Evolutionary conservation across 1,140 invertebrate genomes (phyloP).

Genomic region (Neodiprion fabricii): DNA sequence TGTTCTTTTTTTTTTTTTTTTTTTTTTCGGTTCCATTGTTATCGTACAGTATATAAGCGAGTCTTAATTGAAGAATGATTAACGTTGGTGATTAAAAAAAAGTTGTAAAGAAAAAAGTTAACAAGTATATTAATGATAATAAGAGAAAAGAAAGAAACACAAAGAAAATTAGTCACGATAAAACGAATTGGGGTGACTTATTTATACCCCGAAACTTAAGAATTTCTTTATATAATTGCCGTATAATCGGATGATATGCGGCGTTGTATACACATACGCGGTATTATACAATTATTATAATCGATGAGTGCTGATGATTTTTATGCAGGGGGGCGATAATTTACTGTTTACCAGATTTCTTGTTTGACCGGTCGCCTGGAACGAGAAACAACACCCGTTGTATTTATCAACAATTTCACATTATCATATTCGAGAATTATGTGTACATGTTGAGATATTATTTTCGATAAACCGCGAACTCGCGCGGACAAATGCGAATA

Average conservation of each 20-base stretch:
- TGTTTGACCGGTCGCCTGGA: constrained; percentile 49
- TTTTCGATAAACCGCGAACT: too few relatives aligned
- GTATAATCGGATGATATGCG: too few relatives aligned
- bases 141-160: too few relatives aligned
- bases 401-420: constrained; percentile 5
- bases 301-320: constrained; percentile 30
- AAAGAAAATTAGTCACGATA: too few relatives aligned
- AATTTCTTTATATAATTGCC: constrained; percentile 17
- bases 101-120: too few relatives aligned
- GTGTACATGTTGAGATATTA: too few relatives aligned
- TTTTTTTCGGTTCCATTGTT: too few relatives aligned
- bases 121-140: too few relatives aligned
- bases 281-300: constrained; percentile 25
- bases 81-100: neutral
- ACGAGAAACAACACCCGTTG: constrained; percentile 24
- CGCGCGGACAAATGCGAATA: too few relatives aligned
- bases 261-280: too few relatives aligned
- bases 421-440: neutral
- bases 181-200: neutral
- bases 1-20: too few relatives aligned
- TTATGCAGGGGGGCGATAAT: constrained; percentile 25
- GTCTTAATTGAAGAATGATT: neutral
- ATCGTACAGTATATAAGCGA: neutral
- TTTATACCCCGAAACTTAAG: constrained; percentile 21
- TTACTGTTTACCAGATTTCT: constrained; percentile 44